Evolutionary conservation across 1,140 invertebrate species (phyloP).

Genomic region (Penaeus japonicus): DNA sequence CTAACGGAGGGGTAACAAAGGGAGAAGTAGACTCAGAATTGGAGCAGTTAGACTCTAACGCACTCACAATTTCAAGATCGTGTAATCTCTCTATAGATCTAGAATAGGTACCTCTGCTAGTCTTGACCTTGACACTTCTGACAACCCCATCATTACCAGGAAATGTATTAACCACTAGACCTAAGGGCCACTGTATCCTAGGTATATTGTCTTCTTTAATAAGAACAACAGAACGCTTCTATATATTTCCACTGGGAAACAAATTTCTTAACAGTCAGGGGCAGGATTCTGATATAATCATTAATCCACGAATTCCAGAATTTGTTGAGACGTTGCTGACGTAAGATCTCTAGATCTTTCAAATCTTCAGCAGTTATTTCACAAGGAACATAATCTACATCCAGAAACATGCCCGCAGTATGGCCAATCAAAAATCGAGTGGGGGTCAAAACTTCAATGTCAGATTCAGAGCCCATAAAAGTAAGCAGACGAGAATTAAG

Average conservation of each 20-base stretch:
- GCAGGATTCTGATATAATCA: constrained; percentile 16
- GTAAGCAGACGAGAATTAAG: background rate
- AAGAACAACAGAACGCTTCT: constrained; percentile 3
- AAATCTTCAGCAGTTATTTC: background rate
- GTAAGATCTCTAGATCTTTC: background rate
- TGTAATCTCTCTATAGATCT: constrained; percentile 23
- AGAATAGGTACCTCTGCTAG: background rate
- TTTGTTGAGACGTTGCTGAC: background rate
- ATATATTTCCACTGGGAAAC: background rate
- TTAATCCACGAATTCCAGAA: constrained; percentile 24
- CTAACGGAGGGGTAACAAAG: no score
- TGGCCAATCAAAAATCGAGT: background rate
- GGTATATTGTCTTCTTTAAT: constrained; percentile 18
- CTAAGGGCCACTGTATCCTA: background rate
- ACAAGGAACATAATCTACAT: no score
- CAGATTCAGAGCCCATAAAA: background rate
- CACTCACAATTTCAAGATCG: background rate
- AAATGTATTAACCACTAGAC: background rate
- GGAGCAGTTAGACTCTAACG: no score
- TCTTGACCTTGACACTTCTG: constrained; percentile 24
- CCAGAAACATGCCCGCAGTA: background rate
- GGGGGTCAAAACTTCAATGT: background rate
- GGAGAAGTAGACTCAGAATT: no score
- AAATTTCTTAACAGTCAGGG: constrained; percentile 3
- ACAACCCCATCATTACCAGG: constrained; percentile 2